phyloP scores from a whole-genome alignment of 2,113 vertebrate genomes.

The Alethe castanea region DNA sequence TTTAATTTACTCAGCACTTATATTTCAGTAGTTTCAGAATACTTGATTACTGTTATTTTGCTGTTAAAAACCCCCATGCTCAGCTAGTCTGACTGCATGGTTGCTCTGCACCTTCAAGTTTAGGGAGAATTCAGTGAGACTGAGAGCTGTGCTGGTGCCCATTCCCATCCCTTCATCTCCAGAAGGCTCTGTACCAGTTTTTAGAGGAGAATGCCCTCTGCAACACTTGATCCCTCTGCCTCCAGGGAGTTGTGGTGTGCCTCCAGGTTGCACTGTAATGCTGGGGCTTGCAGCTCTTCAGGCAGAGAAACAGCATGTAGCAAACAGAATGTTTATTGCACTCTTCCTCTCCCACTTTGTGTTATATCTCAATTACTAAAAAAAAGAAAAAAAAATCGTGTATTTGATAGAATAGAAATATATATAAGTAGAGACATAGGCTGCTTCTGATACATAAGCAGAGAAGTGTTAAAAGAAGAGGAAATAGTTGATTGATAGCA shows the following conservation, averaged over 20 bases:
- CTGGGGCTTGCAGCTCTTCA: not conserved
- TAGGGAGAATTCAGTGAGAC: not conserved
- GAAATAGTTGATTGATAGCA: not conserved
- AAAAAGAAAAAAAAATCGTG: not conserved
- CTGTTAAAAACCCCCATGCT: rapidly evolving
- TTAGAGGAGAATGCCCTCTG: not conserved
- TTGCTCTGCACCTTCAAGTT: not conserved
- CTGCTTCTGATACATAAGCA: not conserved
- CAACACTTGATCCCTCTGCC: not conserved
- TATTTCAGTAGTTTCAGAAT: not conserved
- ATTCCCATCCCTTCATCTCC: not conserved
- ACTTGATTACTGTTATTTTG: not conserved
- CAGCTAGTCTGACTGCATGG: not conserved
- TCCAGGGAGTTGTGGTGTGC: not conserved
- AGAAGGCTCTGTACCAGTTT: not conserved
- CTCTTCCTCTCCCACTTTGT: not conserved
- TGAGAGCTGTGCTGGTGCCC: not conserved
- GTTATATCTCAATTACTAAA: not conserved
- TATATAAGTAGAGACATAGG: not conserved
- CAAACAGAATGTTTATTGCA: not conserved
- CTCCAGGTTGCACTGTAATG: not conserved
- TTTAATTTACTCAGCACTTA: not conserved
- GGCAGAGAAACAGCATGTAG: not conserved
- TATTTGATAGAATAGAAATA: not conserved
- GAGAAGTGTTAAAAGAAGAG: not conserved